Evolutionary conservation across 35 echinoderm and acorn worm genomes (phyloP), one percentile per base, ranked within the genome.

Genomic region (Strongylocentrotus purpuratus): DNA sequence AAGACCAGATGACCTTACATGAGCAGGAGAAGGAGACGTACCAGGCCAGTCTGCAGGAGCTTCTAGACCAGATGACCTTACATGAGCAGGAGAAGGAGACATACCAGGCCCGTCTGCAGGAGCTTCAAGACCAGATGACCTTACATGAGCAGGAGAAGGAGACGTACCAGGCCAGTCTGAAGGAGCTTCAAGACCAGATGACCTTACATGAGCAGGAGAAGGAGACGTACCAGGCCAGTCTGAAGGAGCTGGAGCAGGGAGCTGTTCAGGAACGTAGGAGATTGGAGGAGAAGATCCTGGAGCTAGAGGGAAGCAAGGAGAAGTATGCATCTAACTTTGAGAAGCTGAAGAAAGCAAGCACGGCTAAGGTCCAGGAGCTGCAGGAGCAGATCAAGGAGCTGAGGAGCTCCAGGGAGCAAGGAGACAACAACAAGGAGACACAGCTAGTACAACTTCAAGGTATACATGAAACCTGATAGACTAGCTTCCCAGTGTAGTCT

Each of bases 321-420:
- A 97, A 97, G 86, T 97, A 95, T 94, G 95, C 96, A 18, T 92
- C 97, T 48, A 99, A 99, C 94, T 97, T 97, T 95, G 98, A 99
- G 92, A 99, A 96, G 90, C 95, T 99, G 60, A 99, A 99, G 88
- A 95, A 95, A 47, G 98, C 96, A 17, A 95, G 97, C n/a, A 96
- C 96, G 92, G 59, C 87, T 7, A 99, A 97, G 94, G 86, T 97
- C 32, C 97, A 99, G 35, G 94, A 96, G 92, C 93, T 97, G 3
- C 95, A 99, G 92, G 95, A 97, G 5, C 86, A 96, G 88, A 32
- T 95, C 87, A 96, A 93, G 47, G 48, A 60, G 7, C 65, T 96
- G 35, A 46, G 48, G 25, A 94, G 28, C 41, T 46, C 91, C 91
- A 33, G 48, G 48, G 91, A 92, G 45, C 91, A 92, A 50, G 94